Conservation (phyloP, 2,888 invertebrate species). For the Globia sparganii region DNA sequence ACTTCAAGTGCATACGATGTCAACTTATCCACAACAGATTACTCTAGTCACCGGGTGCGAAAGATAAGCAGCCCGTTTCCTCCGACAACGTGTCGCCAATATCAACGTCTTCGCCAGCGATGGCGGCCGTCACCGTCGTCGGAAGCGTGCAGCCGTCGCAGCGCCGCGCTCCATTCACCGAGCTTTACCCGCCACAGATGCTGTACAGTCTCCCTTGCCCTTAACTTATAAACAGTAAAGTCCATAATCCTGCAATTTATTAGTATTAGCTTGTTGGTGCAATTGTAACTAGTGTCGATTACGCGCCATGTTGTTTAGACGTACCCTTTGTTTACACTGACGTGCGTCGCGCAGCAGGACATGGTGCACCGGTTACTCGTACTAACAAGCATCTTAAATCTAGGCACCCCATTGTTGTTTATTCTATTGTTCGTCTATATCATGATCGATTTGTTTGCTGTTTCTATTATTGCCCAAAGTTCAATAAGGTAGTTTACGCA, state of each 20-base stretch:
- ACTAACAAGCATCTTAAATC: conserved; percentile 62
- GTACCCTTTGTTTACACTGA: conserved; percentile 74
- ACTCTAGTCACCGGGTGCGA: conserved; percentile 24
- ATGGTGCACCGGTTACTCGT: conserved; percentile 51
- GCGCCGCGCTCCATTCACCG: conserved; percentile 69
- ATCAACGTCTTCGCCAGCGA: conserved; percentile 73
- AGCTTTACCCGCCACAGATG: conserved; percentile 53
- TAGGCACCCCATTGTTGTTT: conserved; percentile 55
- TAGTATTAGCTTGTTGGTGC: conserved; percentile 36
- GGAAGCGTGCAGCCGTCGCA: conserved; percentile 74
- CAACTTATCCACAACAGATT: conserved; percentile 25
- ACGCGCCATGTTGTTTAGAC: conserved; percentile 72
- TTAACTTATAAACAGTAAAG: conserved; percentile 62
- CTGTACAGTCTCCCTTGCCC: conserved; percentile 40
- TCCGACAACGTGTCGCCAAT: conserved; percentile 64
- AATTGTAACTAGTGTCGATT: conserved; percentile 73
- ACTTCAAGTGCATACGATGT: not conserved
- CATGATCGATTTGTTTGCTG: conserved; percentile 22
- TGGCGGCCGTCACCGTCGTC: conserved; percentile 71
- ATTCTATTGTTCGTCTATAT: conserved; percentile 43
- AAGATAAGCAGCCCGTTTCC: conserved; percentile 68
- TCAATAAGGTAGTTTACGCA: not conserved
- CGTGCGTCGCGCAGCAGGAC: conserved; percentile 63
- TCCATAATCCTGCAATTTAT: conserved; percentile 46
- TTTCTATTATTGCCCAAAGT: not conserved